Evolutionary conservation across 2,797 vertebrate genomes (phyloP), one percentile per base, ranked within the genome.

Genomic region (Cryptoprocta ferox): DNA sequence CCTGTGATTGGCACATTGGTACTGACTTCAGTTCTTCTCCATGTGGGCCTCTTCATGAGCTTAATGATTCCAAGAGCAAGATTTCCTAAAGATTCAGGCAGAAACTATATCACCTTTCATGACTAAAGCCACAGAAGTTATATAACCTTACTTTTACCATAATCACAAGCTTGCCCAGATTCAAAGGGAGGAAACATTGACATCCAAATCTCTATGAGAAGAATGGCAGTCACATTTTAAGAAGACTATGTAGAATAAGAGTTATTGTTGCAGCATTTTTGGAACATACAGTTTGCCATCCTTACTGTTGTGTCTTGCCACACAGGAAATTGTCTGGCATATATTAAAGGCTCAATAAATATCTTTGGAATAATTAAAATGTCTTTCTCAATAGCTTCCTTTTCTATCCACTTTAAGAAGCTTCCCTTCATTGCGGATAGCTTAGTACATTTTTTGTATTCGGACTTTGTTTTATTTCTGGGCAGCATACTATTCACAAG

Each of bases 361-460:
- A 83, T 15, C 8, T 78, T 24, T 50, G 26, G 26, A 95, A 84
- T 73, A 86, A 81, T 65, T 70, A 66, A 95, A 92, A 94, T 85
- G 12, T 82, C 26, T 89, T 35, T 76, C 37, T 66, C 11, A 48
- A 66, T 81, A 93, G 4, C 32, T 87, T 89, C 19, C 7, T 63
- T 92, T 42, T 61, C 19, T 10, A 82, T 42, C 35, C 6, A 61
- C 10, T 76, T 11, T 89, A 39, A 93, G 42, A 89, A 95, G 85
- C 12, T 85, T 82, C 2, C 10, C 4, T 50, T 84, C 59, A 59
- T 70, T 71, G 66, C 28, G 19, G 21, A 13, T 68, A 71, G 28
- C 14, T 89, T 32, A n/a, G 15, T 68, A 37, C 18, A 7, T 91
- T 85, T n/a, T 82, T 75, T 94, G 10, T 95, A 15, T 84, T 89